phyloP scores from a whole-genome alignment of 2,797 vertebrate species.

The Gallinago solitaria region DNA sequence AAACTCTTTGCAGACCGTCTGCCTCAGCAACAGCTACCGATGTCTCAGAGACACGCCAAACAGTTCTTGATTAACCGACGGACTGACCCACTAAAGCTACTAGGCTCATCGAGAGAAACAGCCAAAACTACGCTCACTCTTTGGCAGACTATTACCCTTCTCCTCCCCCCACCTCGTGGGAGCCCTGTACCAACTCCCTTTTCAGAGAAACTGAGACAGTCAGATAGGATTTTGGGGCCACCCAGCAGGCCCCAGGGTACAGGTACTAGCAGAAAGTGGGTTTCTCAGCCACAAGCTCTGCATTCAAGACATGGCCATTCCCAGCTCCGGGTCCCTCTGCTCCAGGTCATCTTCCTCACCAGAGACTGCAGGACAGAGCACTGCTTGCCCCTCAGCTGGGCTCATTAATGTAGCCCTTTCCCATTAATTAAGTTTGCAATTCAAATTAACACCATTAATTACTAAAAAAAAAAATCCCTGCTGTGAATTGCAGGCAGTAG shows the following conservation, averaged over 20 bases:
- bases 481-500: accelerated
- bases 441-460: not conserved
- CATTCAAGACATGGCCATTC: not conserved
- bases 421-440: not conserved
- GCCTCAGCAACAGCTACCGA: not conserved
- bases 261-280: accelerated
- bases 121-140: not conserved
- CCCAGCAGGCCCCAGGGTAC: not conserved
- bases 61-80: not conserved
- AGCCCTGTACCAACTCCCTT: not conserved
- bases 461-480: not conserved
- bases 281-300: not conserved
- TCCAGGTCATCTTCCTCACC: not conserved
- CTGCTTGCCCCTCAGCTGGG: not conserved
- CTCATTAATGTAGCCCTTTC: not conserved
- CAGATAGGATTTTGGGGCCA: not conserved
- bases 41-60: not conserved
- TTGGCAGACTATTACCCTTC: not conserved
- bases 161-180: not conserved
- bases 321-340: not conserved
- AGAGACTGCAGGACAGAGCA: not conserved
- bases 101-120: accelerated
- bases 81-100: not conserved
- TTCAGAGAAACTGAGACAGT: not conserved
- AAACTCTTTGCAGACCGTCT: not conserved